Conservation (phyloP, 2,888 invertebrate species). For the Lamellibrachia satsuma region DNA sequence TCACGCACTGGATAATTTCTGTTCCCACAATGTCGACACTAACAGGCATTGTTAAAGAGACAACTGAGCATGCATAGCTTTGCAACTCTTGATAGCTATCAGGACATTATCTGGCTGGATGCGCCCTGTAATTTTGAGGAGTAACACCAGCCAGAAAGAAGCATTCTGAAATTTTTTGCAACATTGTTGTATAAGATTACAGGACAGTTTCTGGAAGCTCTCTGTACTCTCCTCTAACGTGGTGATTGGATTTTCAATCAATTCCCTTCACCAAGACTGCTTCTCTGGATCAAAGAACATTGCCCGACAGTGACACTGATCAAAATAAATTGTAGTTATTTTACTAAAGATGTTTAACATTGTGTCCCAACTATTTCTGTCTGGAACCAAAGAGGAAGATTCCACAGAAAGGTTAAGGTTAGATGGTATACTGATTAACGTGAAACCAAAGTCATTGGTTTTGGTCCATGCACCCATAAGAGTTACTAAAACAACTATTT, state of each 20-base stretch:
- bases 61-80: neutral
- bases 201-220: neutral
- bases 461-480: no score
- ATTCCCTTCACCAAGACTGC: neutral
- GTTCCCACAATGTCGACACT: neutral
- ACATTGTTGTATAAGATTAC: neutral
- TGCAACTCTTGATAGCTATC: neutral
- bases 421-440: neutral
- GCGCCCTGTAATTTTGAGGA: neutral
- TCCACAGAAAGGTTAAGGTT: neutral
- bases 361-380: neutral
- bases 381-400: neutral
- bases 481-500: no score
- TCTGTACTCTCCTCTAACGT: neutral
- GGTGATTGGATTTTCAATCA: neutral
- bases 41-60: neutral
- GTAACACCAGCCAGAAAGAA: neutral
- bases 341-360: neutral
- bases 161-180: neutral
- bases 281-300: neutral
- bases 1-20: neutral
- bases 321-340: neutral
- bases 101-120: neutral
- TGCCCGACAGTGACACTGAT: neutral
- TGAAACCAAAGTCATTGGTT: no score